A percentile compares a stretch with the other conserved stretches of the same genome.
phyloP scores from a whole-genome alignment of 1,140 invertebrate genomes.

The Xylocopa sonorina region DNA sequence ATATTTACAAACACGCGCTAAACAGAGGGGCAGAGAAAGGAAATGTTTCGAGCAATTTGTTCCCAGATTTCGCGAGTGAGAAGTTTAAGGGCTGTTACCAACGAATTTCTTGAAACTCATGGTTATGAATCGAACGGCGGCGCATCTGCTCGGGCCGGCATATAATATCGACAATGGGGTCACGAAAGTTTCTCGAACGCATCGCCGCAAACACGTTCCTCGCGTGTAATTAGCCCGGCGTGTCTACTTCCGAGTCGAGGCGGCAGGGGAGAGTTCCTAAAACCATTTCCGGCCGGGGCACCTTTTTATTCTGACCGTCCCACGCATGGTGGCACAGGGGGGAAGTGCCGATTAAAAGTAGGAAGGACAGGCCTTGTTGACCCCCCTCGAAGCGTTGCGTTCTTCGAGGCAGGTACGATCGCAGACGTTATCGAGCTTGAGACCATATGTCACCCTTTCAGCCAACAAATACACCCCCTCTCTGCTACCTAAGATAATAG shows the following conservation, averaged over 20 bases:
- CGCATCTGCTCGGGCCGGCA: not conserved
- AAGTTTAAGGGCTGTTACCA: not conserved
- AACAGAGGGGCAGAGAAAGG: too few relatives aligned
- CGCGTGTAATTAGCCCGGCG: constrained; percentile 76
- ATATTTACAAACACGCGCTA: too few relatives aligned
- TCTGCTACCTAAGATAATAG: constrained; percentile 46
- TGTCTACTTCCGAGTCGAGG: constrained; percentile 76
- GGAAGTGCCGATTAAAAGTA: constrained; percentile 71
- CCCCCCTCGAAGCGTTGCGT: constrained; percentile 79
- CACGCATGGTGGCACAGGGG: constrained; percentile 75
- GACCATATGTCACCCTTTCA: constrained; percentile 75
- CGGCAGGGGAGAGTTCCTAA: constrained; percentile 71
- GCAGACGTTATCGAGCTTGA: constrained; percentile 65
- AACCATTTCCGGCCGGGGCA: constrained; percentile 78
- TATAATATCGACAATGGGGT: not conserved
- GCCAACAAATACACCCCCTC: constrained; percentile 20
- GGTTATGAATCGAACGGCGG: not conserved
- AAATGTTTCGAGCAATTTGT: not conserved
- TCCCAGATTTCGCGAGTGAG: not conserved
- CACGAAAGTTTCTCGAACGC: constrained; percentile 56
- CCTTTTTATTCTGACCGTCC: constrained; percentile 70
- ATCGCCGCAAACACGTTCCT: constrained; percentile 52
- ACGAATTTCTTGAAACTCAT: not conserved
- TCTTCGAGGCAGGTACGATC: constrained; percentile 63
- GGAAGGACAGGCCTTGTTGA: constrained; percentile 63